Conservation (phyloP, 2,113 vertebrate genomes). For the Uria lomvia region DNA sequence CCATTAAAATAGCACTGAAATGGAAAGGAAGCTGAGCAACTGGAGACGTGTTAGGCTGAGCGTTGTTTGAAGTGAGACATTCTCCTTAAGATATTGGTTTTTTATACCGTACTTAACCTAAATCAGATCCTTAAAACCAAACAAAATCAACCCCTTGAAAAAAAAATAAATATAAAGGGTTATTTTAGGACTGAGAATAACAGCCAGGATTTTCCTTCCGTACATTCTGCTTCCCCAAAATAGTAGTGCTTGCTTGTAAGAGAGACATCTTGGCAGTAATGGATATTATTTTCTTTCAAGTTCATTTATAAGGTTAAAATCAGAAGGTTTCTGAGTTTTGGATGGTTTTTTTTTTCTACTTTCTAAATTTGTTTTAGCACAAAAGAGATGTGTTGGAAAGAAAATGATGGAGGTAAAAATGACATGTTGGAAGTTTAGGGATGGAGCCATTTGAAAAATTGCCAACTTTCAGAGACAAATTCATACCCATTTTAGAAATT, state of each 20-base stretch:
- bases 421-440: not conserved
- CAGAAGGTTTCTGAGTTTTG: not conserved
- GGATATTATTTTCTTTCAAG: slow-evolving; percentile 38
- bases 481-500: slow-evolving; percentile 8
- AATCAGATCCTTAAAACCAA: slow-evolving; percentile 35
- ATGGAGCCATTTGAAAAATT: slow-evolving; percentile 6
- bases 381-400: not conserved
- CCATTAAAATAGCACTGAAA: slow-evolving; percentile 47
- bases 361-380: slow-evolving; percentile 31
- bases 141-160: not conserved
- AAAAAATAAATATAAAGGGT: not conserved
- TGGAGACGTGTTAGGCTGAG: not conserved
- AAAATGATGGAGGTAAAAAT: slow-evolving; percentile 15
- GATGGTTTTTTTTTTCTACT: not conserved
- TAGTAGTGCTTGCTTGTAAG: not conserved
- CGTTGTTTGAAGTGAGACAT: slow-evolving; percentile 25
- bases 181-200: slow-evolving; percentile 10
- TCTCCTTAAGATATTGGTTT: slow-evolving; percentile 25
- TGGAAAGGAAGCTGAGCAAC: slow-evolving; percentile 39
- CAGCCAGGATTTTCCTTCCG: not conserved
- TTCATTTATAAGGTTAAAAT: slow-evolving; percentile 50
- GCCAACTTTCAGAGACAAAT: not conserved
- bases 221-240: not conserved
- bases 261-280: slow-evolving; percentile 31
- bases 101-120: slow-evolving; percentile 15